phyloP scores from a whole-genome alignment of 1,140 invertebrate genomes.

The Aphelinus atriplicis region DNA sequence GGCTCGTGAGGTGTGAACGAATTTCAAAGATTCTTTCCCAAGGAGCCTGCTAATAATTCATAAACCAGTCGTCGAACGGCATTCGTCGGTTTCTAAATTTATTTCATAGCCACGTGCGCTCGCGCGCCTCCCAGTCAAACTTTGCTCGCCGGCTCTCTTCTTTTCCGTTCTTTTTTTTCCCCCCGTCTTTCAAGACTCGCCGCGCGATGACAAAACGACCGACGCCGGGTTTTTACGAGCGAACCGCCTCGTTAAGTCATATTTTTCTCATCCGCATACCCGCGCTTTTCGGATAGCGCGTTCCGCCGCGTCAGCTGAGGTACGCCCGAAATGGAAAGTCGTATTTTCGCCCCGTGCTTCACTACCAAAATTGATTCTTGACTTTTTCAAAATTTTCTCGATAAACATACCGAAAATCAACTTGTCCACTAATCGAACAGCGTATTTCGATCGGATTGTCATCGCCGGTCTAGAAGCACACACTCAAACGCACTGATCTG shows the following conservation, averaged over 20 bases:
- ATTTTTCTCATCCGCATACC: slow-evolving; percentile 33
- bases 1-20: slow-evolving; percentile 37
- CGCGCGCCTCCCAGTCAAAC: background rate
- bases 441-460: no score
- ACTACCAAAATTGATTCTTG: no score
- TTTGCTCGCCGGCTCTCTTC: background rate
- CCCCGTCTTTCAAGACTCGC: slow-evolving; percentile 16
- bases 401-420: no score
- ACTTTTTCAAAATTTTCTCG: no score
- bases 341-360: no score
- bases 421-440: no score
- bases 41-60: slow-evolving; percentile 20
- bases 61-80: slow-evolving; percentile 6
- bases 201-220: background rate
- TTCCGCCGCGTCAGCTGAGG: no score
- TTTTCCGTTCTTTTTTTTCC: background rate
- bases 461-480: no score
- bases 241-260: slow-evolving; percentile 30
- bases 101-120: background rate
- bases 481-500: no score
- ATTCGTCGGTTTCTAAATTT: slow-evolving; percentile 33
- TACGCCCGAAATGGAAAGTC: no score
- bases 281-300: background rate
- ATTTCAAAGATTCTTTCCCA: slow-evolving; percentile 35
- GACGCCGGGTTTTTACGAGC: slow-evolving; percentile 13